Evolutionary conservation across 2,888 invertebrate genomes (phyloP).

Genomic region (Eilema depressum): DNA sequence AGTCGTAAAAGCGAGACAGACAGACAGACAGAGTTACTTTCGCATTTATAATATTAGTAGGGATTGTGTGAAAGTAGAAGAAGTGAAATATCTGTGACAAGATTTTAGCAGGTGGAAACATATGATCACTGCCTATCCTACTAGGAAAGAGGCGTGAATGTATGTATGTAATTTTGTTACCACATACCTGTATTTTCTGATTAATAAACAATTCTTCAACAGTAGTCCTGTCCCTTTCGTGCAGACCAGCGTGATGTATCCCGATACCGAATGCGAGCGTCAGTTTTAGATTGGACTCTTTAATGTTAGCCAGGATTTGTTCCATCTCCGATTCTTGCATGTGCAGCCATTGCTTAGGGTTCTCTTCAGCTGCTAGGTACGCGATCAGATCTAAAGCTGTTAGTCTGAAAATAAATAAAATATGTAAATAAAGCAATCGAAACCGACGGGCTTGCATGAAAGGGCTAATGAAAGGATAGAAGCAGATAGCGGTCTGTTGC

Average conservation of each 20-base stretch:
- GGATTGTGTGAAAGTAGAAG: no score
- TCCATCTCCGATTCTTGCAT: constrained; percentile 95
- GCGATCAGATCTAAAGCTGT: constrained; percentile 98
- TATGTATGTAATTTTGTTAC: not conserved
- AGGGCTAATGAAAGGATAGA: no score
- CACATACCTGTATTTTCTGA: constrained; percentile 95
- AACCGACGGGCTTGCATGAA: no score
- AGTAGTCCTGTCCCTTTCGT: constrained; percentile 95
- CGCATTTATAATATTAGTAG: no score
- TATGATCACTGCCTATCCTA: no score
- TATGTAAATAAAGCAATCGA: no score
- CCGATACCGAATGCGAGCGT: constrained; percentile 99
- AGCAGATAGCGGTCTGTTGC: no score
- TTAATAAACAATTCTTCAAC: constrained; percentile 98
- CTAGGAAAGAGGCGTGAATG: no score
- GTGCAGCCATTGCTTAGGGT: constrained; percentile 98
- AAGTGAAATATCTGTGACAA: no score
- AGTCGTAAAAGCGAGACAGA: no score
- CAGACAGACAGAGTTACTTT: no score
- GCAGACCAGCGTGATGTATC: constrained; percentile 98
- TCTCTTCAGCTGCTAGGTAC: constrained; percentile 95
- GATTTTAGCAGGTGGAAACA: no score
- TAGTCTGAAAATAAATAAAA: constrained; percentile 87
- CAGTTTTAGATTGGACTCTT: constrained; percentile 96
- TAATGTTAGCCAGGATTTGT: constrained; percentile 89